A percentile compares a stretch with the other conserved stretches of the same genome.
These are phyloP conservation scores for Eupithecia exiguata DNA, from an alignment of 2,888 invertebrate genomes.

Conservation along the genomic window DNA sequence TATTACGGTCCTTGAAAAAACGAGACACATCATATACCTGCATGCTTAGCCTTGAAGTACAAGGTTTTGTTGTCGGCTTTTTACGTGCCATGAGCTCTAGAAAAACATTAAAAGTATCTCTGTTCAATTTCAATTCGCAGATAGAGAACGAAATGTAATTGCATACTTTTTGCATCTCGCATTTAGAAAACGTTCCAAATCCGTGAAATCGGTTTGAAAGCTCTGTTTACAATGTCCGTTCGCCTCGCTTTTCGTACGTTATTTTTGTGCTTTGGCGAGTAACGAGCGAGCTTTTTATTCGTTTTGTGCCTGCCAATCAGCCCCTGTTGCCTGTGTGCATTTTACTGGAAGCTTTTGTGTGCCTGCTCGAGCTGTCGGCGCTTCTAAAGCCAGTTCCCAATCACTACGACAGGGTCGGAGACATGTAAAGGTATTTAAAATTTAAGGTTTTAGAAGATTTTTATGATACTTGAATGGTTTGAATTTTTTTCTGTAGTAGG, in stretches of 20 bases:
- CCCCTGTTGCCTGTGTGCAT: conserved; percentile 26
- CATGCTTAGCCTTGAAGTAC: neutral
- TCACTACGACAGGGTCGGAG: neutral
- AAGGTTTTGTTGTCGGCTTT: neutral
- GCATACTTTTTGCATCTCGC: neutral
- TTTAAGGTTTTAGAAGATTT: neutral
- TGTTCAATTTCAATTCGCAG: neutral
- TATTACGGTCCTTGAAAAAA: neutral
- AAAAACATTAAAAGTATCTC: neutral
- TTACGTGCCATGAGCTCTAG: neutral
- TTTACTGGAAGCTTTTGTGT: conserved; percentile 11
- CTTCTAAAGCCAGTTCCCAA: conserved; percentile 11
- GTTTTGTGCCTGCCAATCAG: conserved; percentile 42
- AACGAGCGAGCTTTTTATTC: conserved; percentile 38
- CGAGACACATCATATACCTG: neutral
- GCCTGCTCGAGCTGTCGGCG: conserved; percentile 22
- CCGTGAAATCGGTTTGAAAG: neutral
- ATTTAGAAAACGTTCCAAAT: neutral
- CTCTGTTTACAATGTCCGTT: conserved; percentile 11
- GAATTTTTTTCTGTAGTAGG: neutral
- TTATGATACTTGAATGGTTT: neutral
- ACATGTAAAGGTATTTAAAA: conserved; percentile 2
- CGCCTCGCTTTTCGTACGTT: neutral
- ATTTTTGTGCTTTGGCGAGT: conserved; percentile 22
- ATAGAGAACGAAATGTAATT: neutral